Evolutionary conservation across 2,113 vertebrate genomes (phyloP), one percentile per base, ranked within the genome.

Genomic region (Paraplagusia blochii): DNA sequence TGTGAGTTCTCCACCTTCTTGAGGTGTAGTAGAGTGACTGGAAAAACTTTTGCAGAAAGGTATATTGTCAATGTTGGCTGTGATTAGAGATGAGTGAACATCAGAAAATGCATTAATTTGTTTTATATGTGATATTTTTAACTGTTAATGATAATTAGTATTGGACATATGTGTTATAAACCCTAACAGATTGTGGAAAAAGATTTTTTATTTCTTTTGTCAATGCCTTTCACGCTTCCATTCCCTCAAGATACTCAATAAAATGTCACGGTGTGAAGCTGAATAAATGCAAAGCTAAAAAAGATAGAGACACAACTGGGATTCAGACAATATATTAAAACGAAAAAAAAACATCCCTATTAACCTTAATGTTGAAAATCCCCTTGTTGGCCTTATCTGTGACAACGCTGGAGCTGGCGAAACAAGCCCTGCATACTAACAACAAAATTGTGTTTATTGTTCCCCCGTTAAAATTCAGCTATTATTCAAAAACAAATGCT

Each of bases 31-130:
- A 38, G 52, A 61, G 39, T 62, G 56, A 42, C 44, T 46, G 69
- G 49, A 69, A 70, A 54, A 15, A 44, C 72, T 56, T 54, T 55
- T 56, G 34, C 45, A 47, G 9, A 77, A 66, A 83, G 79, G 77
- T 83, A 80, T 58, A 76, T 63, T 70, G 39, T 68, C 8, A 71
- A 62, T 65, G 60, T 59, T 63, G 50, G 56, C 52, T 72, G 36
- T 79, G 42, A 62, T 73, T 46, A 76, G 58, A 72, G 68, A 81
- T 76, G 86, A 88, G 86, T 87, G 82, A 70, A 81, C 85, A 70
- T 64, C 80, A 76, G 74, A 80, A 74, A 68, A 53, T 74, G 54
- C 52, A 38, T 15, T 50, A 22, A n/a, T 53, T 13, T 11, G 11
- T 40, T 56, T 54, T 40, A 14, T 35, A 46, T 56, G 67, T 49